A percentile compares a stretch with the other conserved stretches of the same genome.
phyloP scores from a whole-genome alignment of 2,888 invertebrate genomes.

The Tetropium fuscum region DNA sequence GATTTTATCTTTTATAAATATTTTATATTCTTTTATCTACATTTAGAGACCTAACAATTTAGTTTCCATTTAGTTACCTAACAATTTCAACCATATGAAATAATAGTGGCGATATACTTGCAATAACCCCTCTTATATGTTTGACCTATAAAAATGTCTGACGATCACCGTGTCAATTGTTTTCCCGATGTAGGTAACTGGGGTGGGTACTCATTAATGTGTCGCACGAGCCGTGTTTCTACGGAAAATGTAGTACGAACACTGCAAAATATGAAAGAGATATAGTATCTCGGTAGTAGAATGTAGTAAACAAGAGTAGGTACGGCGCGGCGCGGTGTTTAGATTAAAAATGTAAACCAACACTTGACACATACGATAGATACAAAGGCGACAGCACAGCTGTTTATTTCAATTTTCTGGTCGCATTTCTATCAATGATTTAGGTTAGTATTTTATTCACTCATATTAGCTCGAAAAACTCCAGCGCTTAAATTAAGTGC shows the following conservation, averaged over 20 bases:
- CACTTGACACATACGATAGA: constrained; percentile 6
- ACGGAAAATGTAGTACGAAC: constrained; percentile 11
- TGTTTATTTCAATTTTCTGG: constrained; percentile 9
- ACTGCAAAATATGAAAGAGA: constrained; percentile 15
- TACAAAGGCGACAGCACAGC: not conserved
- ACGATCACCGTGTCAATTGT: too few relatives aligned
- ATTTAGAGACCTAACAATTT: too few relatives aligned
- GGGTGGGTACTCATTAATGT: constrained; percentile 7
- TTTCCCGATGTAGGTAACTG: not conserved
- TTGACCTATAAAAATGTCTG: too few relatives aligned
- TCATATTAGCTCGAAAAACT: too few relatives aligned
- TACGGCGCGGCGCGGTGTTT: not conserved
- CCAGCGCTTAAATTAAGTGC: too few relatives aligned
- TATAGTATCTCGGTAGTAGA: constrained; percentile 13
- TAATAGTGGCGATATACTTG: too few relatives aligned
- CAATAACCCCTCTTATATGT: too few relatives aligned
- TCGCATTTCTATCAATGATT: not conserved
- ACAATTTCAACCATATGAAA: too few relatives aligned
- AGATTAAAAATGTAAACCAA: constrained; percentile 12
- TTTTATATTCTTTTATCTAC: too few relatives aligned
- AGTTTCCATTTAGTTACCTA: too few relatives aligned
- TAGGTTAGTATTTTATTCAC: too few relatives aligned
- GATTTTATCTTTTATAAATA: too few relatives aligned
- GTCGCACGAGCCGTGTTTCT: constrained; percentile 9
- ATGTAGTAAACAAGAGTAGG: constrained; percentile 8